phyloP scores from a whole-genome alignment of 2,888 invertebrate genomes.

The Standfussiana lucernea region DNA sequence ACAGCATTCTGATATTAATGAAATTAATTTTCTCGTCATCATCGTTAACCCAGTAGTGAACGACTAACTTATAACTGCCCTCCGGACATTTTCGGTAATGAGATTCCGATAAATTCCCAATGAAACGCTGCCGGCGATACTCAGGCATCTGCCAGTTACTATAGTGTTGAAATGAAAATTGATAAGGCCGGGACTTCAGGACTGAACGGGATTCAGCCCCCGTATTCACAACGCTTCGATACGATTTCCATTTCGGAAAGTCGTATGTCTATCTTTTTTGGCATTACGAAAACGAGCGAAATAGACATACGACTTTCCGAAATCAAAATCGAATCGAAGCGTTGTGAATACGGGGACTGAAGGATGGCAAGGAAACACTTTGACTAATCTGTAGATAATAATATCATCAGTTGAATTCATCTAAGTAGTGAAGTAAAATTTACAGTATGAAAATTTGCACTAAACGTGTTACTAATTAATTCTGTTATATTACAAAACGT shows the following conservation, averaged over 20 bases:
- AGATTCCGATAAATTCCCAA: neutral
- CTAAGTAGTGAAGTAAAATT: neutral
- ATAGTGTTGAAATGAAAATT: neutral
- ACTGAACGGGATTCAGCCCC: neutral
- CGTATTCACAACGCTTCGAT: too few relatives aligned
- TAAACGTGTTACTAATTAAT: neutral
- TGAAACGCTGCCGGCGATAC: neutral
- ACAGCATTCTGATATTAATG: too few relatives aligned
- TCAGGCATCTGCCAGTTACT: neutral
- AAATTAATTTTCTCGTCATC: too few relatives aligned
- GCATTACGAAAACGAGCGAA: too few relatives aligned
- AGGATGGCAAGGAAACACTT: neutral
- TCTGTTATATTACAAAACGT: neutral
- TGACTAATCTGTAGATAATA: neutral
- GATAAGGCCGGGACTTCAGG: neutral
- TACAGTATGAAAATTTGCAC: neutral
- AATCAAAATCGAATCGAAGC: too few relatives aligned
- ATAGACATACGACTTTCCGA: too few relatives aligned
- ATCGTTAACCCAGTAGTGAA: too few relatives aligned
- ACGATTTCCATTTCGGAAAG: too few relatives aligned
- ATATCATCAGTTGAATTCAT: neutral
- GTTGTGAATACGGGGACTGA: too few relatives aligned
- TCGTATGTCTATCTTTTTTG: too few relatives aligned
- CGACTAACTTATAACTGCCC: too few relatives aligned
- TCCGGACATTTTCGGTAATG: neutral